phyloP scores from a whole-genome alignment of 1,140 invertebrate species.

The Laodelphax striatellus region DNA sequence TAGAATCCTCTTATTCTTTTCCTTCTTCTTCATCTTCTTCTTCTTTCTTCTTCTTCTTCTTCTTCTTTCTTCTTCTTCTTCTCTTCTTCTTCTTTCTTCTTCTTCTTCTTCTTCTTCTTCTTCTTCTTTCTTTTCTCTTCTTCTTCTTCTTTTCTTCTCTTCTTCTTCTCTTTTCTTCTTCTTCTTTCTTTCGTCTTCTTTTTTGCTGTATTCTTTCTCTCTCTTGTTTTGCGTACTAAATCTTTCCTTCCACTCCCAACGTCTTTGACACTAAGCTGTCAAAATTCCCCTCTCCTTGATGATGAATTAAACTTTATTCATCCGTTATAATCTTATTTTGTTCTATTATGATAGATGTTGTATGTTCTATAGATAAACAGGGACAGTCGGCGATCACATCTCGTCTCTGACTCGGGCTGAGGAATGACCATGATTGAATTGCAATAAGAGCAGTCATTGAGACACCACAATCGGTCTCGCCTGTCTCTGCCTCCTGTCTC shows the following conservation, averaged over 20 bases:
- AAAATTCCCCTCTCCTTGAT: too few species aligned
- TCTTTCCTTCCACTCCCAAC: neutral
- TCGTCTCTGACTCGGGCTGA: too few species aligned
- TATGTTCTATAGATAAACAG: too few species aligned
- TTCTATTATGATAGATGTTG: too few species aligned
- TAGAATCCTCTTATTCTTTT: neutral
- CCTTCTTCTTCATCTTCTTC: neutral
- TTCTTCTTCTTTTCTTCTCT: neutral
- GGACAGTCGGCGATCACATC: too few species aligned
- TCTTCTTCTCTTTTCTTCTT: neutral
- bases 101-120: neutral
- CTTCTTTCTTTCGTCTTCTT: neutral
- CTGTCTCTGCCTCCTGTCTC: too few species aligned
- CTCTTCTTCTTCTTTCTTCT: neutral
- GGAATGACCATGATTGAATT: too few species aligned
- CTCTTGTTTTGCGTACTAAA: neutral
- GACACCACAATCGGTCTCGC: too few species aligned
- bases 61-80: neutral
- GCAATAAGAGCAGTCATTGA: too few species aligned
- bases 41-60: neutral
- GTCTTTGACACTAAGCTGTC: too few species aligned
- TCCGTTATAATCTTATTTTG: too few species aligned
- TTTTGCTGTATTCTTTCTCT: neutral
- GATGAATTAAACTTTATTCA: too few species aligned
- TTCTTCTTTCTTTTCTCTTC: neutral